Percentiles rank a stretch among this genome's conserved stretches.
These are phyloP conservation scores for Lonchura striata DNA, from an alignment of 2,113 vertebrate genomes.

Conservation along the genomic window DNA sequence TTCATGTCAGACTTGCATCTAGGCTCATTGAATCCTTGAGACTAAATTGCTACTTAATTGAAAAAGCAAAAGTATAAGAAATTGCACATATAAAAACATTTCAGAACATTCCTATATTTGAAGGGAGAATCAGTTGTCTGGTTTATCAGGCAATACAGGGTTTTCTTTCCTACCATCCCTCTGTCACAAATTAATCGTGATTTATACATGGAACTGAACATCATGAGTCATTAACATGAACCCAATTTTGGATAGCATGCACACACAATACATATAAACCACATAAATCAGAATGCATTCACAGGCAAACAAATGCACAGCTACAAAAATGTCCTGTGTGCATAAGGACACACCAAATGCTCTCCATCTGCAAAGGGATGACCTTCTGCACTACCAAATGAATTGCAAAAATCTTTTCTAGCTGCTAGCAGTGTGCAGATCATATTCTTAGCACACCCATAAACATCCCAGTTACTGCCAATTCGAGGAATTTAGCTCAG, in stretches of 20 bases:
- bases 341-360: not conserved
- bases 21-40: not conserved
- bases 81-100: not conserved
- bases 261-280: rapidly evolving
- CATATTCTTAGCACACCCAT: constrained; percentile 53
- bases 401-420: constrained; percentile 47
- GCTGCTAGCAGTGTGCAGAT: constrained; percentile 46
- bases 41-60: not conserved
- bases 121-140: not conserved
- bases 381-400: constrained; percentile 60
- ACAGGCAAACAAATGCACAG: not conserved
- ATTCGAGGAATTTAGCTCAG: constrained; percentile 61
- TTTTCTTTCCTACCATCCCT: not conserved
- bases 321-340: not conserved
- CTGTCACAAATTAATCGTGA: not conserved
- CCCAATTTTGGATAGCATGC: rapidly evolving
- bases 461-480: constrained; percentile 69
- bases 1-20: not conserved
- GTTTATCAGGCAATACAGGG: not conserved
- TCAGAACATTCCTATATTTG: not conserved
- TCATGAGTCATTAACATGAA: not conserved
- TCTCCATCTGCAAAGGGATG: constrained; percentile 21
- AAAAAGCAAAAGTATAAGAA: not conserved
- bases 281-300: not conserved
- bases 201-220: not conserved